A percentile compares a stretch with the other conserved stretches of the same genome.
Conservation (phyloP, 2,888 invertebrate species). For the Acrobasis suavella region DNA sequence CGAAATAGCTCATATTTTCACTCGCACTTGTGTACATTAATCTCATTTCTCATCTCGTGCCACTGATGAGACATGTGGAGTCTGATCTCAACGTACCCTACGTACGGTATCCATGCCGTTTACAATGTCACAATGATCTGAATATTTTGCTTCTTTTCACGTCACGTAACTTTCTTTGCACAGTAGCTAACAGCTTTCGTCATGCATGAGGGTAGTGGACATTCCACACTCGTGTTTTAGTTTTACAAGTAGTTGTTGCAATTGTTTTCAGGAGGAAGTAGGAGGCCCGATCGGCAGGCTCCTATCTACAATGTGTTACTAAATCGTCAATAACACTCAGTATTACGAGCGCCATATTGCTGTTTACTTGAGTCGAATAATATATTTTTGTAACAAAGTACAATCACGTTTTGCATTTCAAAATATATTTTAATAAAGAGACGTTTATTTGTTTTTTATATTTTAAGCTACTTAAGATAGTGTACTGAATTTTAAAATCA, state of each 20-base stretch:
- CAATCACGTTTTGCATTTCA: slow-evolving; percentile 51
- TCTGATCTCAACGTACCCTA: slow-evolving; percentile 28
- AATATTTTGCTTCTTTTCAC: slow-evolving; percentile 76
- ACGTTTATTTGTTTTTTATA: slow-evolving; percentile 53
- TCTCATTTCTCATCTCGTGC: slow-evolving; percentile 2
- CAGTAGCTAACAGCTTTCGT: slow-evolving; percentile 72
- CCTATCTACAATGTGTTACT: slow-evolving; percentile 85
- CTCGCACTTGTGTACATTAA: slow-evolving; percentile 22
- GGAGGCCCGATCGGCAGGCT: slow-evolving; percentile 85
- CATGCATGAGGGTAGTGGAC: slow-evolving; percentile 63
- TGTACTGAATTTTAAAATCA: slow-evolving; percentile 40
- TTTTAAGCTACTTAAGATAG: slow-evolving; percentile 43
- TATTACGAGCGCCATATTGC: slow-evolving; percentile 58
- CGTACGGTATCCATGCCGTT: slow-evolving; percentile 48
- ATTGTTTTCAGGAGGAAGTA: slow-evolving; percentile 86
- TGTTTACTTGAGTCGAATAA: slow-evolving; percentile 50
- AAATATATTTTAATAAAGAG: slow-evolving; percentile 40
- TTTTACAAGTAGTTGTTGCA: slow-evolving; percentile 69
- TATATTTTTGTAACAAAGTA: slow-evolving; percentile 43
- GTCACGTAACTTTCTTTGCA: slow-evolving; percentile 68
- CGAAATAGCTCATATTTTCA: background rate
- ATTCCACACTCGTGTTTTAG: slow-evolving; percentile 39
- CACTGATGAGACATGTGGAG: slow-evolving; percentile 24
- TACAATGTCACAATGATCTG: slow-evolving; percentile 75
- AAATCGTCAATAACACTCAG: slow-evolving; percentile 59